Conservation (phyloP, 1,140 invertebrate species). For the Meloidogyne chitwoodi region DNA sequence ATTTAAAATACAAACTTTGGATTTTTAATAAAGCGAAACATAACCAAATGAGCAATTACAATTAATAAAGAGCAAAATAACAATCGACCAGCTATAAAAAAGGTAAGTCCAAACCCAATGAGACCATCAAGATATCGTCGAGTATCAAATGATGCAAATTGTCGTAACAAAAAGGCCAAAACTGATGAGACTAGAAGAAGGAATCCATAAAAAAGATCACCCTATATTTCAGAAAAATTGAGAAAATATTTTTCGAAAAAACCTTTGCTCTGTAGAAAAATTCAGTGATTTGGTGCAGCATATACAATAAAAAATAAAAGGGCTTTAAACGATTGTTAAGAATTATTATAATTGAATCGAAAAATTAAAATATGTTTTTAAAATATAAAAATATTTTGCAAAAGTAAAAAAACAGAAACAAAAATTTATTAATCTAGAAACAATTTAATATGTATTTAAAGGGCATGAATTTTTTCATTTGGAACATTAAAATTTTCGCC, state of each 20-base stretch:
- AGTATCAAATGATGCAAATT: not conserved
- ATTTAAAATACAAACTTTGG: constrained; percentile 29
- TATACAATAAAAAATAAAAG: not conserved
- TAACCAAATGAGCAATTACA: constrained; percentile 35
- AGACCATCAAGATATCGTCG: constrained; percentile 30
- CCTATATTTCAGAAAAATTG: constrained; percentile 1
- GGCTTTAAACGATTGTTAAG: no score
- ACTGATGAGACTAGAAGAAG: constrained; percentile 22
- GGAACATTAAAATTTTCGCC: no score
- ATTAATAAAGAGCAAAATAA: constrained; percentile 29
- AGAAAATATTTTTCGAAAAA: not conserved
- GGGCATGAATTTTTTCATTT: no score
- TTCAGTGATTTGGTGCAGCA: not conserved
- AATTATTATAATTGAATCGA: no score
- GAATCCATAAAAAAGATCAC: constrained; percentile 30
- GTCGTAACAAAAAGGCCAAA: constrained; percentile 12
- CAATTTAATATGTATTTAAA: no score
- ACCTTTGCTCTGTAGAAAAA: not conserved
- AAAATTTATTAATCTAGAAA: no score
- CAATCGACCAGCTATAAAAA: constrained; percentile 18
- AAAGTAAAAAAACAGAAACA: no score
- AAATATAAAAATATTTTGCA: no score
- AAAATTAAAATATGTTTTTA: no score
- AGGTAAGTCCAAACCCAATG: constrained; percentile 25
- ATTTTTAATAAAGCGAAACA: constrained; percentile 16